Base-by-base conservation (phyloP, 2,113 vertebrate genomes). In the Leptodactylus fuscus region DNA sequence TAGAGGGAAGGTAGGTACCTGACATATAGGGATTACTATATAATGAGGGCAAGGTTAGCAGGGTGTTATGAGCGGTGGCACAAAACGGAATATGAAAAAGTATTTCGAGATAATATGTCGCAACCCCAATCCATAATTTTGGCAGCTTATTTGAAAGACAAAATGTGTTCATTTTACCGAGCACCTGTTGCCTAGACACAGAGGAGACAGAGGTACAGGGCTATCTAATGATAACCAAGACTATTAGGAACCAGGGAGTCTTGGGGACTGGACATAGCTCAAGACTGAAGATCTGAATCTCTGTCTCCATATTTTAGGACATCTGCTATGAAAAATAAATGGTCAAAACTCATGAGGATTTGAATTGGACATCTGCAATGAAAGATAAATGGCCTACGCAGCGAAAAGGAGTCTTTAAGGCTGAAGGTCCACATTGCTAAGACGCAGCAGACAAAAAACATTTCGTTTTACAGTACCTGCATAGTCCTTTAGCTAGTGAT, bases 161-260 rank as follows among this genome's bases (percentile, higher is more conserved):
- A 65, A 32, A 65, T 65, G 60, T 32, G 60, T 65, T 65, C 60
- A 65, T 65, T 65, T 29, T 65, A 65, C 27, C 1, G 12, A 3
- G 60, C 60, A 65, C 60, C 13, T 65, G 24, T 32, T 65, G 60
- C 60, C 29, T 65, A 65, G 60, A 65, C 27, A 65, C 60, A 65
- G 60, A 6, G 13, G 12, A 65, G 13, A 32, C 27, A 1, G 58
- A 32, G 11, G 58, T 32, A 32, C 32, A 5, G 13, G 13, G 24
- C 60, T 29, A 65, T 29, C 13, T 13, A 65, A 32, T 29, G 12
- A 65, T 65, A 32, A 32, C 60, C 13, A 65, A 15, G 3, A 32
- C 60, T 13, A 32, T 65, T 32, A 65, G 60, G 13, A 32, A 65
- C 13, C 12, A 29, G 60, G 5, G 53, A 58, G 55, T 58, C 41